Evolutionary conservation across 2,113 vertebrate genomes (phyloP).

Genomic region (Dinomys branickii): DNA sequence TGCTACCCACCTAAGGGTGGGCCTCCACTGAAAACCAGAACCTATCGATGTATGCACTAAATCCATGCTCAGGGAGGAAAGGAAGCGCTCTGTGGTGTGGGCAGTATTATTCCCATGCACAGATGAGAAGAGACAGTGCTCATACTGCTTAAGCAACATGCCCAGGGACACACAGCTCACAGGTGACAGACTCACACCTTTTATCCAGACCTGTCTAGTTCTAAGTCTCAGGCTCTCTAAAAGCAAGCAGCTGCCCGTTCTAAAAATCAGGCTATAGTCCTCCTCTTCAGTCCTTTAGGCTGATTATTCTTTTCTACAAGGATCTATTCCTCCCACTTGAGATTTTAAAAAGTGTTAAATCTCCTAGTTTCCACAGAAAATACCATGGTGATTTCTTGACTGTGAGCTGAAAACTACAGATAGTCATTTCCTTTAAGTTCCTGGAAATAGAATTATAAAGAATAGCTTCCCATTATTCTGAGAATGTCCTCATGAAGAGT

Average conservation of each 20-base stretch:
- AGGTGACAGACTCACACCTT: neutral
- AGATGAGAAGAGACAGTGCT: neutral
- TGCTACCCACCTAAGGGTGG: too few species aligned
- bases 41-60: neutral
- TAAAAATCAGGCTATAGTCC: neutral
- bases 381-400: neutral
- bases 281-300: neutral
- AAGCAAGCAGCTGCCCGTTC: neutral
- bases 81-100: too few species aligned
- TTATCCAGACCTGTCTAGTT: neutral
- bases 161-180: neutral
- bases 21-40: neutral
- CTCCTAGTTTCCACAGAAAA: neutral
- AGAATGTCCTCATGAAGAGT: neutral
- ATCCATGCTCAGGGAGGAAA: neutral
- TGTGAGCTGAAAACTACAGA: neutral
- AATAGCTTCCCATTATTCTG: neutral
- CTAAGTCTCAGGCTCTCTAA: neutral
- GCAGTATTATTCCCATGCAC: too few species aligned
- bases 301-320: neutral
- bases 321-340: neutral
- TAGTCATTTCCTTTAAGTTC: neutral
- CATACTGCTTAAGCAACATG: neutral
- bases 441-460: conserved; percentile 31
- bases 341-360: neutral